Evolutionary conservation across 2,888 invertebrate species (phyloP).

Genomic region (Synanthedon andrenaeformis): DNA sequence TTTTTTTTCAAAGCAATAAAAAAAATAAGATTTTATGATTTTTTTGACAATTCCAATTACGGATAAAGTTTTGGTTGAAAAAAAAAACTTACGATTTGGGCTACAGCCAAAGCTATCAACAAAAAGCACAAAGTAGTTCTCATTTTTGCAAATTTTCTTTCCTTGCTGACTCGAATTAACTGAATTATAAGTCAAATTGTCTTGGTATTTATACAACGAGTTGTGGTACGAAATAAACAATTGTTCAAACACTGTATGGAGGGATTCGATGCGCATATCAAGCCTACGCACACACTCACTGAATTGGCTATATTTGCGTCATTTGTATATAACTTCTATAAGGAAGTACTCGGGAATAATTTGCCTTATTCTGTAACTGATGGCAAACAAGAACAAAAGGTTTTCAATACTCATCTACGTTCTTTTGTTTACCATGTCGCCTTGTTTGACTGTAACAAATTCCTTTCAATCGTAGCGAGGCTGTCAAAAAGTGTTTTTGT

Average conservation of each 20-base stretch:
- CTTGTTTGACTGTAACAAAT: not conserved
- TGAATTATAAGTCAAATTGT: not conserved
- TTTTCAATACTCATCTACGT: not conserved
- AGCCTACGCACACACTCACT: not conserved
- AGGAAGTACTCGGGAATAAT: not conserved
- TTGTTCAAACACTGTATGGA: not conserved
- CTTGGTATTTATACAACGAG: not conserved
- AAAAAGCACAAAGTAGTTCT: constrained; percentile 3
- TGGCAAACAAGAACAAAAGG: not conserved
- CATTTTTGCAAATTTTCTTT: constrained; percentile 2
- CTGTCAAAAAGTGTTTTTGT: too few relatives aligned
- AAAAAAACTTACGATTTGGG: constrained; percentile 5
- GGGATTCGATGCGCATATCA: not conserved
- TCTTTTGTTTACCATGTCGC: not conserved
- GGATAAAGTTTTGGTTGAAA: not conserved
- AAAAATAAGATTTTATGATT: too few relatives aligned
- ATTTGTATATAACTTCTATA: not conserved
- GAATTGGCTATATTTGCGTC: not conserved
- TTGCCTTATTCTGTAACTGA: not conserved
- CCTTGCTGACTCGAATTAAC: constrained; percentile 1
- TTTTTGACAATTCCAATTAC: too few relatives aligned
- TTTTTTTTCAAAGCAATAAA: too few relatives aligned
- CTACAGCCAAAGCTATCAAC: constrained; percentile 3
- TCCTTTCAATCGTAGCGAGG: not conserved
- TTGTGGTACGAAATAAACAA: not conserved